A percentile compares a stretch with the other conserved stretches of the same genome.
phyloP scores from a whole-genome alignment of 2,113 vertebrate species.

The Peromyscus maniculatus region DNA sequence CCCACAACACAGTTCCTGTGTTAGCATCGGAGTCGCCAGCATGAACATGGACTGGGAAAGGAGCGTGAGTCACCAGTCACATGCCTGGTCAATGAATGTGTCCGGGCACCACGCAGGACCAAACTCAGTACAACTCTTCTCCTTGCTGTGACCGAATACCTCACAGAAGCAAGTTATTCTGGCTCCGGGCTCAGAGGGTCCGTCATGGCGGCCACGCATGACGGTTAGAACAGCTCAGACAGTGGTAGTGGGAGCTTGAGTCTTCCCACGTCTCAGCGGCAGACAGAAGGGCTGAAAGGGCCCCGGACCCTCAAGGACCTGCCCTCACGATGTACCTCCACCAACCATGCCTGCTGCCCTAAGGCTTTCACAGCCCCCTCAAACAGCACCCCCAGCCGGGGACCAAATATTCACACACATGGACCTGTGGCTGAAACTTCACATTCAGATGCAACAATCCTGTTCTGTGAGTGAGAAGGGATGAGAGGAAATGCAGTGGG shows the following conservation, averaged over 20 bases:
- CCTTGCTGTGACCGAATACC: background rate
- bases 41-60: background rate
- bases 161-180: background rate
- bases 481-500: too few species aligned
- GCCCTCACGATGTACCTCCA: too few species aligned
- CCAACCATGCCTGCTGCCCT: too few species aligned
- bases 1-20: background rate
- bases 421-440: too few species aligned
- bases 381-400: too few species aligned
- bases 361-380: too few species aligned
- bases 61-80: background rate
- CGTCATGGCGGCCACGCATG: background rate
- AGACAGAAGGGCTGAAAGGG: too few species aligned
- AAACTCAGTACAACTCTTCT: background rate
- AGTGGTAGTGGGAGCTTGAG: background rate
- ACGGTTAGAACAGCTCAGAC: background rate
- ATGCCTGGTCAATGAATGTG: background rate
- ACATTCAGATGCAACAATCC: too few species aligned
- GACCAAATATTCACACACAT: too few species aligned
- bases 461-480: too few species aligned
- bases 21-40: background rate
- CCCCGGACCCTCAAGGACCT: too few species aligned
- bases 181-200: background rate
- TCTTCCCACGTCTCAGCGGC: too few species aligned
- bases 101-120: background rate